Percentiles rank a stretch among this genome's conserved stretches.
phyloP scores from a whole-genome alignment of 2,797 vertebrate genomes.

The Chelon labrosus region DNA sequence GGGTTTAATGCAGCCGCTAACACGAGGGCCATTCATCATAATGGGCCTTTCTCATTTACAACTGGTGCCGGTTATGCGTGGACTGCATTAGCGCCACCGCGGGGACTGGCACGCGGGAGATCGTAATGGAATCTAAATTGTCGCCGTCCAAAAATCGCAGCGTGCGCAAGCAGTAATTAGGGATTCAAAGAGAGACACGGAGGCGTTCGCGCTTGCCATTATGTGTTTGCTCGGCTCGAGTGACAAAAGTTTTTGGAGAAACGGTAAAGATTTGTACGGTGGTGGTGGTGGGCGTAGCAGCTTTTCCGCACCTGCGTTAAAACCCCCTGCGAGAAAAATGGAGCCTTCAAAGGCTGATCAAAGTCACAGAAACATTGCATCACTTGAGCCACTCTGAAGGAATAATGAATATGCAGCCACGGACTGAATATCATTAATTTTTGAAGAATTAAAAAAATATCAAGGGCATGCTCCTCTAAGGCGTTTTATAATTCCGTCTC shows the following conservation, averaged over 20 bases:
- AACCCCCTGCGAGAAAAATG: slow-evolving; percentile 1
- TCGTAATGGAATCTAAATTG: slow-evolving; percentile 74
- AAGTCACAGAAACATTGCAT: slow-evolving; percentile 45
- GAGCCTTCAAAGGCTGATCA: slow-evolving; percentile 44
- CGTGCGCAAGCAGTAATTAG: slow-evolving; percentile 63
- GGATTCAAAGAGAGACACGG: slow-evolving; percentile 38
- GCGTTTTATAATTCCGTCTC: slow-evolving; percentile 45
- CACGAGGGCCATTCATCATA: slow-evolving; percentile 75
- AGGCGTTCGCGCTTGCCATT: slow-evolving; percentile 36
- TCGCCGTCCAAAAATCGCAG: slow-evolving; percentile 70
- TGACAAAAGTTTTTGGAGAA: slow-evolving; percentile 20
- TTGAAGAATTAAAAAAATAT: slow-evolving; percentile 44
- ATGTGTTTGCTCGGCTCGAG: slow-evolving; percentile 12
- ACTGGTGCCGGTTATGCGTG: slow-evolving; percentile 50
- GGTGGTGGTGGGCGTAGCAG: not conserved
- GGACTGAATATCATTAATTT: slow-evolving; percentile 47
- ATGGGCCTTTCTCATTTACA: slow-evolving; percentile 64
- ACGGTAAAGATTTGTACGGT: not conserved
- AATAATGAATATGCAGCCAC: slow-evolving; percentile 40
- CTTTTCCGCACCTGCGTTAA: slow-evolving; percentile 12
- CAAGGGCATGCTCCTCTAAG: slow-evolving; percentile 47
- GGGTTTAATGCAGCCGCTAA: slow-evolving; percentile 71
- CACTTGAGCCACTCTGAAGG: slow-evolving; percentile 37
- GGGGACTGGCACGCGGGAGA: slow-evolving; percentile 53
- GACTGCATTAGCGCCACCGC: slow-evolving; percentile 65